Base-by-base conservation (phyloP, 2,888 invertebrate genomes). In the Cerceris ruficornis region DNA sequence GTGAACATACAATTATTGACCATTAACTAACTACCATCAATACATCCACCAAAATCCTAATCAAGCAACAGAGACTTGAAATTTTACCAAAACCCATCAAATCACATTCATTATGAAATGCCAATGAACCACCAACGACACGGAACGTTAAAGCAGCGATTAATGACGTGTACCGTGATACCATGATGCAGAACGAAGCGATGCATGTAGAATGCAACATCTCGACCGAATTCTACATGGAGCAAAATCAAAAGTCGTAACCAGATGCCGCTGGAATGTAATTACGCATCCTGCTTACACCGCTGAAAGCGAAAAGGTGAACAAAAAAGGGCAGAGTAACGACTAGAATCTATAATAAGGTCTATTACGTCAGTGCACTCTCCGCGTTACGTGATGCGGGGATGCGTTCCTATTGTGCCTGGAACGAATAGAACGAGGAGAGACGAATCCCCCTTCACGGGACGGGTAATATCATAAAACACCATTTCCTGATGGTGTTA, bases 291-390 rank as follows among this genome's bases (percentile, higher is more conserved):
- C 28, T n/a, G 7, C 28, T 41, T 43, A 17, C 59, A 68, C n/a
- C 54, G 39, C 11, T 42, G 66, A 73, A 79, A 77, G 78, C 52
- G 72, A 77, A 66, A 72, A n/a, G 52, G 9, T 9, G 50, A n/a
- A 42, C n/a, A 62, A 50, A 77, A 77, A 79, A 72, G 77, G 72
- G 69, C 69, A 39, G 50, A 8, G 69, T 49, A 41, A 60, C 1
- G 72, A 72, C 49, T 66, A 55, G 72, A 79, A 80, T 69, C 68
- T 50, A 52, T 57, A 66, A 80, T 58, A 58, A 67, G 65, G 28
- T n/a, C 7, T 54, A 49, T 83, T 82, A 61, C 80, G 54, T 77
- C 77, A 65, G 17, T 7, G 28, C 15, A 14, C 42, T 54, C 43
- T 46, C 15, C 14, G 41, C 50, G 49, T 65, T 60, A 58, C 57